These are phyloP conservation scores for Lepidotrigona ventralis DNA, from an alignment of 1,140 invertebrate genomes.

Conservation along the genomic window DNA sequence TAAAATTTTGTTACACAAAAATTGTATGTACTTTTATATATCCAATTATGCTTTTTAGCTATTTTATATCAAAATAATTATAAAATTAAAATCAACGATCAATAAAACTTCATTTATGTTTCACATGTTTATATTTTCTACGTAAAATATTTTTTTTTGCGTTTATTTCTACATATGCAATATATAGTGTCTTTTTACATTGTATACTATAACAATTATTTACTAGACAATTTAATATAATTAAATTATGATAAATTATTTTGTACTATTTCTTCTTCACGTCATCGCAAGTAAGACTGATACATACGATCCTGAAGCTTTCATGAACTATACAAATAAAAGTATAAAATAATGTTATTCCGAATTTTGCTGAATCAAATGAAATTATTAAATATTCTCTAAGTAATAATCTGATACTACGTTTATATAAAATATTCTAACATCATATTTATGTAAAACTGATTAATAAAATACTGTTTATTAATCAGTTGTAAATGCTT, in stretches of 20 bases:
- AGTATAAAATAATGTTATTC: not conserved
- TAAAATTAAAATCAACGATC: not conserved
- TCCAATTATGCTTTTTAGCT: too few relatives aligned
- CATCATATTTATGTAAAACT: not conserved
- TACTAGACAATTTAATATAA: too few relatives aligned
- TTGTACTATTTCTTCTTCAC: not conserved
- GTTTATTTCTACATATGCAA: not conserved
- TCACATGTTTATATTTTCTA: not conserved
- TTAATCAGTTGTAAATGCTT: not conserved
- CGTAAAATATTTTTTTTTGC: not conserved
- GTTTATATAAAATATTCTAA: too few relatives aligned
- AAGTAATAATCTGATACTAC: too few relatives aligned
- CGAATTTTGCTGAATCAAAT: not conserved
- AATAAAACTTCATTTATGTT: not conserved
- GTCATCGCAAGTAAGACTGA: not conserved
- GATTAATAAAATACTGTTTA: not conserved
- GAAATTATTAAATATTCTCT: too few relatives aligned
- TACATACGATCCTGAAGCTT: not conserved
- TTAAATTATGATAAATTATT: too few relatives aligned
- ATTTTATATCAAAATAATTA: not conserved
- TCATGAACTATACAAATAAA: conserved; percentile 10
- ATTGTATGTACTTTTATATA: not conserved
- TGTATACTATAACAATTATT: not conserved
- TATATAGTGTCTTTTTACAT: not conserved
- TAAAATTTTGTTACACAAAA: not conserved